phyloP scores from a whole-genome alignment of 2,888 invertebrate species.

The Liposcelis brunnea region DNA sequence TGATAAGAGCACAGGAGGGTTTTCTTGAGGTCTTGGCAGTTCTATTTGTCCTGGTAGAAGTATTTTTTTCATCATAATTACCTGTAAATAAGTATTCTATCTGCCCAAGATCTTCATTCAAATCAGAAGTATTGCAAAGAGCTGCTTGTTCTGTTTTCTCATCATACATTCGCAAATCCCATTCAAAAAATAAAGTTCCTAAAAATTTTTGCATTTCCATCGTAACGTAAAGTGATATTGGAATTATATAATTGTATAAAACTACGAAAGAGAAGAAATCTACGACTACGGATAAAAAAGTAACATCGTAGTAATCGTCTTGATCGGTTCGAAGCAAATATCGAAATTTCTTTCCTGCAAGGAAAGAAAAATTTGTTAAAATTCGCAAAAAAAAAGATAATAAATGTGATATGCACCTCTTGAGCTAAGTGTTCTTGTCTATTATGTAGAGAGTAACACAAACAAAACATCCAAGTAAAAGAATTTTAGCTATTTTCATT shows the following conservation, averaged over 20 bases:
- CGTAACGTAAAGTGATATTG: constrained; percentile 74
- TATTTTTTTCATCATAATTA: too few species aligned
- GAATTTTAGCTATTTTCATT: too few species aligned
- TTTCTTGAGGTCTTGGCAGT: too few species aligned
- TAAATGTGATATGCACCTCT: too few species aligned
- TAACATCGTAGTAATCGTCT: constrained; percentile 17
- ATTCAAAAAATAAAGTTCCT: constrained; percentile 53
- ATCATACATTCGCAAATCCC: constrained; percentile 53
- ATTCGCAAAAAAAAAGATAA: too few species aligned
- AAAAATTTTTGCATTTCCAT: constrained; percentile 45
- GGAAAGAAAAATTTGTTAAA: too few species aligned
- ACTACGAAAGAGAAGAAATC: constrained; percentile 55
- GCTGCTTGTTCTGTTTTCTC: constrained; percentile 44
- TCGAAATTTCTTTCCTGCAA: too few species aligned
- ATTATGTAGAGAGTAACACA: neutral
- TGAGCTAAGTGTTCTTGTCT: too few species aligned
- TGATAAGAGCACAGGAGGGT: neutral
- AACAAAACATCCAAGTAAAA: too few species aligned
- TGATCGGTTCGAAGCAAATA: too few species aligned
- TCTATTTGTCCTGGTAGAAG: too few species aligned
- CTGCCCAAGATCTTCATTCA: constrained; percentile 70
- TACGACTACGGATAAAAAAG: constrained; percentile 21
- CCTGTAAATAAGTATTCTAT: constrained; percentile 5
- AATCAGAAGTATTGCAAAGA: constrained; percentile 62
- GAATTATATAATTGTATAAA: constrained; percentile 67